Evolutionary conservation across 2,113 vertebrate genomes (phyloP), one percentile per base, ranked within the genome.

Genomic region (Phoenicopterus ruber): DNA sequence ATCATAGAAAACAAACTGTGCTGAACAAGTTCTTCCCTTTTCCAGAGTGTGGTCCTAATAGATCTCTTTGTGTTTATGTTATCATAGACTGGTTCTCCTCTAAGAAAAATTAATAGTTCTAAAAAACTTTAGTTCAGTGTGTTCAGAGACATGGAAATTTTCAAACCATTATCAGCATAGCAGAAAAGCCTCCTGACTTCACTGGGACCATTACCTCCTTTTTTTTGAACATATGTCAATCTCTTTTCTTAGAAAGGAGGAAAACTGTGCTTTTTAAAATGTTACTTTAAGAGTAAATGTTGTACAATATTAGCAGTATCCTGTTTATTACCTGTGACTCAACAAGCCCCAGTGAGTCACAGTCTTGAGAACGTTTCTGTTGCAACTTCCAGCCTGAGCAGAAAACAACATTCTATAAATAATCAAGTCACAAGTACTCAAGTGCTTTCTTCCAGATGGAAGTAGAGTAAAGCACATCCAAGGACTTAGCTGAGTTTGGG

Each of bases 301-400:
- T 73, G 77, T 36, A 70, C 58, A 79, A 66, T 73, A 72, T 58
- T 10, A 80, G 36, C 36, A 65, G 52, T 57, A 90, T 93, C 90
- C 90, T 96, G 90, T 94, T 96, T 82, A 70, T 50, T 47, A 96
- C 82, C 62, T 80, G 74, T 92, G 90, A 88, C 71, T 91, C 92
- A 96, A 54, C 32, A 67, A 89, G 28, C 38, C 31, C 25, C 28
- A 36, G 1, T 85, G 94, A 96, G 78, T 93, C 92, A 96, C 54
- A 86, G 62, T 15, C 81, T 62, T 72, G 63, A 67, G 65, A 80
- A 94, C 10, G 1, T 25, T 79, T 59, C 89, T 94, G 70, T 78
- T 93, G 73, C 87, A 96, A 95, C 58, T 90, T 82, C 46, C 49
- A 96, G 74, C 6, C 32, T 82, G 32, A 58, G 57, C 66, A 86